Base-by-base conservation (phyloP, 2,888 invertebrate genomes). In the Heliconius erato region DNA sequence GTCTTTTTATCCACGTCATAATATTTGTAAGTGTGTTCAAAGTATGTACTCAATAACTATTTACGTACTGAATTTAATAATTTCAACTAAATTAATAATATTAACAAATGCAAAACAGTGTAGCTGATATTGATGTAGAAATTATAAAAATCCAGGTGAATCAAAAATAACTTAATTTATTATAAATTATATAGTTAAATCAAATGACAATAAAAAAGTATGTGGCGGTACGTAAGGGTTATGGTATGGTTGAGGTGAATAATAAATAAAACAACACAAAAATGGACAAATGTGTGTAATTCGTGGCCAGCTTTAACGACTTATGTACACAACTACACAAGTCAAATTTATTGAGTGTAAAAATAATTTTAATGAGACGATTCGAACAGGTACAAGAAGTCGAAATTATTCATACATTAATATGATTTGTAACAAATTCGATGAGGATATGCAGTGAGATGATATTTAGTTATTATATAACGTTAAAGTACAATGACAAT, bases 301-400 rank as follows among this genome's bases (percentile, higher is more conserved):
- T 85, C 91, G 89, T 91, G 91, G 90, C 91, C 92, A 91, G 89
- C 85, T 88, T 84, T 83, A 86, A 89, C 85, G 86, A 89, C 87
- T 85, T 87, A 87, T 88, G 85, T 90, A 89, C 89, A 89, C 88
- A 90, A 89, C 85, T 90, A 89, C 89, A 89, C 88, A 90, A 89
- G 91, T 89, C 91, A 91, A 86, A 63, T 23, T 87, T 87, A 88
- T 86, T 87, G 87, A 86, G 87, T 86, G 87, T 86, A 87, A 85
- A 82, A 87, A 89, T 89, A 88, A 26, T 87, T 87, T 86, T 83
- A 83, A 81, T 85, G 81, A 82, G 86, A 90, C 85, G 86, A 85
- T 84, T 86, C 85, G 81, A 85, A 90, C 90, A 91, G 92, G 90
- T 90, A 92, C 89, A 78, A 63, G 72, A 83, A 65, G 44, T 74